A percentile compares a stretch with the other conserved stretches of the same genome.
These are phyloP conservation scores for Cossypha polioptera DNA, from an alignment of 2,797 vertebrate genomes.

Conservation along the genomic window DNA sequence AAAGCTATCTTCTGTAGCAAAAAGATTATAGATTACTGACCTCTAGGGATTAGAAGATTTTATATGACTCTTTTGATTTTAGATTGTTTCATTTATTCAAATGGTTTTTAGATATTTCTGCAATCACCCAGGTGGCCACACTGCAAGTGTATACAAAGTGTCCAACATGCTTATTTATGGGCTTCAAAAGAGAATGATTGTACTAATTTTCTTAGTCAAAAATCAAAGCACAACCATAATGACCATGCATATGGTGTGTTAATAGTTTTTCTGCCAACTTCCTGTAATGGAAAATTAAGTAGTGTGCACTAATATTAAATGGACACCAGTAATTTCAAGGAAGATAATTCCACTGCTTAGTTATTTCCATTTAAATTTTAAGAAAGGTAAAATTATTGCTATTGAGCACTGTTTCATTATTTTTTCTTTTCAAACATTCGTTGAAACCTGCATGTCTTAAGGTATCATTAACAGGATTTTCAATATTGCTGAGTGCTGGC, in stretches of 20 bases:
- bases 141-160: neutral
- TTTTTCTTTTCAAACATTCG: neutral
- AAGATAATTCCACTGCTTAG: neutral
- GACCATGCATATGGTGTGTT: neutral
- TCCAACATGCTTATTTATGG: neutral
- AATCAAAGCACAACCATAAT: neutral
- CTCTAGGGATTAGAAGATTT: neutral
- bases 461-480: neutral
- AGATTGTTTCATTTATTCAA: neutral
- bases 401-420: neutral
- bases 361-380: neutral
- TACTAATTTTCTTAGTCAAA: neutral
- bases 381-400: accelerated
- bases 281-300: neutral
- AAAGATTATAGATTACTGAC: neutral
- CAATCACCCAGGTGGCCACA: neutral
- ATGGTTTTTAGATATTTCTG: neutral
- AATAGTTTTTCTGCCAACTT: neutral
- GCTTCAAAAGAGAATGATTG: neutral
- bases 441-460: neutral
- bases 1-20: neutral
- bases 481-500: neutral
- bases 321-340: neutral
- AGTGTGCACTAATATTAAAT: neutral
- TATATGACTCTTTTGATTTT: neutral